Percentiles rank a stretch among this genome's conserved stretches.
Conservation (phyloP, 2,888 invertebrate genomes). For the Hipparchia sbordonii region DNA sequence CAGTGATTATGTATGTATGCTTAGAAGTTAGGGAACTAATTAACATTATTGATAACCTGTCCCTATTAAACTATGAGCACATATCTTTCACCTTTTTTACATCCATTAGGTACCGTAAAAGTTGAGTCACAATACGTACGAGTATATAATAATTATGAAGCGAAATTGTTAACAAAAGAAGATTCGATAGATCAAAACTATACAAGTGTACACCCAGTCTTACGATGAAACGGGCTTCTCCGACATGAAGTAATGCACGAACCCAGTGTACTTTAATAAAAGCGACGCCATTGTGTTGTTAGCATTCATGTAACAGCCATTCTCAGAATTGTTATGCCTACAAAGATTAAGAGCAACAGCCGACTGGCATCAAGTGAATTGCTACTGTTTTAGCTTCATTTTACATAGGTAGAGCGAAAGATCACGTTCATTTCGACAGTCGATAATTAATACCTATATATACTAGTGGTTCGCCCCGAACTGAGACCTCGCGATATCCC, state of each 20-base stretch:
- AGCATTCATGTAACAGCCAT: conserved; percentile 42
- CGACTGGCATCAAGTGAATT: conserved; percentile 40
- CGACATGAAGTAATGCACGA: conserved; percentile 38
- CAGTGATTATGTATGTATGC: no score
- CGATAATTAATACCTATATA: background rate
- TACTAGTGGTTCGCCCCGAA: no score
- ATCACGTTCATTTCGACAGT: background rate
- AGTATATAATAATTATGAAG: no score
- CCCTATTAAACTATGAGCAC: no score
- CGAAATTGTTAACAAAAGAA: no score
- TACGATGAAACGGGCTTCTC: conserved; percentile 39
- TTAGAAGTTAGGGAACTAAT: no score
- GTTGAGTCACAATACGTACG: no score
- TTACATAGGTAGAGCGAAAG: conserved; percentile 8
- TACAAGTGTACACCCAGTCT: conserved; percentile 3
- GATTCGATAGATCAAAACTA: no score
- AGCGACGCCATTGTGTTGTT: conserved; percentile 43
- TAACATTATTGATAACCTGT: no score
- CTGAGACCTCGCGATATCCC: no score
- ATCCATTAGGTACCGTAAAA: no score
- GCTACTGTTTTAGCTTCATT: conserved; percentile 35
- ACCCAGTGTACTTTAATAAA: conserved; percentile 42
- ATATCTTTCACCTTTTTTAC: no score
- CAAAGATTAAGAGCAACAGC: conserved; percentile 43
- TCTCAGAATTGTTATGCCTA: conserved; percentile 45